A percentile compares a stretch with the other conserved stretches of the same genome.
Evolutionary conservation across 2,888 invertebrate species (phyloP).

Genomic region (Oxyscelio sp.): DNA sequence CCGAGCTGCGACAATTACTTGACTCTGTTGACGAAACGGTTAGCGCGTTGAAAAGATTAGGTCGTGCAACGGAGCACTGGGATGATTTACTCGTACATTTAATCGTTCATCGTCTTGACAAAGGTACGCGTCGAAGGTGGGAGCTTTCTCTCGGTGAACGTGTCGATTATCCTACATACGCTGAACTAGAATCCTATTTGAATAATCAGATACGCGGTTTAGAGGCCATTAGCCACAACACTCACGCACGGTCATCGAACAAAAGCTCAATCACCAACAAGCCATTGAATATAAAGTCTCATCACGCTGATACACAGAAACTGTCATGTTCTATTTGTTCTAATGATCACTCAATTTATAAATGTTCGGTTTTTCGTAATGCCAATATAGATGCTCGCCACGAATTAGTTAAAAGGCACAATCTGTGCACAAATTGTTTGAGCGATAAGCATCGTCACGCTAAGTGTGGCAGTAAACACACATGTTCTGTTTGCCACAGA

Average conservation of each 20-base stretch:
- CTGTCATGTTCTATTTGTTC: too few species aligned
- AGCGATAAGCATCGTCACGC: not conserved
- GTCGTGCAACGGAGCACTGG: not conserved
- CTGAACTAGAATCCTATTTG: not conserved
- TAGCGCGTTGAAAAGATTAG: not conserved
- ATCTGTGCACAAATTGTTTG: slow-evolving; percentile 12
- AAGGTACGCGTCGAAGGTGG: slow-evolving; percentile 2
- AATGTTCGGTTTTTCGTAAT: not conserved
- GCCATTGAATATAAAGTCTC: too few species aligned
- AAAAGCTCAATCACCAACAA: too few species aligned
- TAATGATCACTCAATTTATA: too few species aligned
- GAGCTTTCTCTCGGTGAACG: slow-evolving; percentile 3
- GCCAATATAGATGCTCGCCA: not conserved
- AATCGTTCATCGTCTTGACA: not conserved
- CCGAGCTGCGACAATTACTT: not conserved
- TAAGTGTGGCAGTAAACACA: not conserved
- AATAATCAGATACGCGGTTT: slow-evolving; percentile 11
- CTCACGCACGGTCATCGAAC: not conserved
- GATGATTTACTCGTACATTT: slow-evolving; percentile 11
- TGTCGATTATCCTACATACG: slow-evolving; percentile 1
- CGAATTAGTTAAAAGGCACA: slow-evolving; percentile 4
- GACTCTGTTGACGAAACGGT: slow-evolving; percentile 7
- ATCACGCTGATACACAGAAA: too few species aligned
- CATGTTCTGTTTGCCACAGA: not conserved
- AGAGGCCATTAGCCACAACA: too few species aligned